Conservation (phyloP, 2,113 vertebrate genomes). For the Rana temporaria region DNA sequence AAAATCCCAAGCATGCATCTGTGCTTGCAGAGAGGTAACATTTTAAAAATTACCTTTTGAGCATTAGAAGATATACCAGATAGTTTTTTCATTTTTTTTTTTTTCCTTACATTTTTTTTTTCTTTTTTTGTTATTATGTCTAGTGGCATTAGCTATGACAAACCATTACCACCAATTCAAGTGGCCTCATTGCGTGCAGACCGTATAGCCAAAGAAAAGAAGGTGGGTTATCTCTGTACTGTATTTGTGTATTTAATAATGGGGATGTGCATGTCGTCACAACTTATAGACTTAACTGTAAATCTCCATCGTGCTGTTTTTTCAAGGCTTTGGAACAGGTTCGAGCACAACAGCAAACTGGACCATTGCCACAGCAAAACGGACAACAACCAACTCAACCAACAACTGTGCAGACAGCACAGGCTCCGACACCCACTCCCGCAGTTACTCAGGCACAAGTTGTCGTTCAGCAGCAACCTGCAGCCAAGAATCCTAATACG, state of each 20-base stretch:
- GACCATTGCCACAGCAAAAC: conserved; percentile 67
- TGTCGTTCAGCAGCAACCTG: conserved; percentile 49
- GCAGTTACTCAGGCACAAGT: conserved; percentile 53
- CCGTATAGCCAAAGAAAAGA: conserved; percentile 91
- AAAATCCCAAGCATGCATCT: conserved; percentile 84
- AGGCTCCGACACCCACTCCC: conserved; percentile 34
- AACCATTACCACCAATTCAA: conserved; percentile 89
- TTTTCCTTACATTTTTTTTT: background rate
- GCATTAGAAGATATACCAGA: background rate
- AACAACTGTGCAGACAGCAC: conserved; percentile 45
- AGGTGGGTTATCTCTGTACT: conserved; percentile 66
- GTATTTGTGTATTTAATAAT: background rate
- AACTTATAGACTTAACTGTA: background rate
- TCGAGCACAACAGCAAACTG: conserved; percentile 79
- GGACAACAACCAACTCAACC: conserved; percentile 63
- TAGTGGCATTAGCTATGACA: conserved; percentile 91
- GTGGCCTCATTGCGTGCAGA: conserved; percentile 90
- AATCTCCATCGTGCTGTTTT: background rate
- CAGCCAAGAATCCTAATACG: conserved; percentile 63
- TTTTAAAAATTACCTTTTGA: background rate
- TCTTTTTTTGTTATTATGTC: no score
- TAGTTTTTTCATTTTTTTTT: background rate
- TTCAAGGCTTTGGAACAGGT: conserved; percentile 81
- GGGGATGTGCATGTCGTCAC: background rate
- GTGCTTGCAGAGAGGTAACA: conserved; percentile 81